Evolutionary conservation across 2,113 vertebrate genomes (phyloP).

Genomic region (Alligator sinensis): DNA sequence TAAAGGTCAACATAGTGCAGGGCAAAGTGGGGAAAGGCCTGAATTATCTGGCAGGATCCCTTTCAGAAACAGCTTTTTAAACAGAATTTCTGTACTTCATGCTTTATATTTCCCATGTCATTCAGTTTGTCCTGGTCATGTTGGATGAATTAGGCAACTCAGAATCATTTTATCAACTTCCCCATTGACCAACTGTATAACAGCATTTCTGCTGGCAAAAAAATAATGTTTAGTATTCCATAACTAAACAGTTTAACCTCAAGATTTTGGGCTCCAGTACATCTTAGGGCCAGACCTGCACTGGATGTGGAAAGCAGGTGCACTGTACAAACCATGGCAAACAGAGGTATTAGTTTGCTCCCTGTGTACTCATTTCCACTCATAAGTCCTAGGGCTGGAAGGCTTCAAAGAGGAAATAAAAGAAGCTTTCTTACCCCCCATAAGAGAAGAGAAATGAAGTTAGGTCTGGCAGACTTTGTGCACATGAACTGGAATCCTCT

Average conservation of each 20-base stretch:
- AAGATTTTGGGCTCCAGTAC: too few relatives aligned
- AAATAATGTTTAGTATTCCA: not conserved
- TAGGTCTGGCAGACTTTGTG: not conserved
- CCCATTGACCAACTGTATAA: not conserved
- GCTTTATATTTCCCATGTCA: slow-evolving; percentile 29
- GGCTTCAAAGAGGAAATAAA: not conserved
- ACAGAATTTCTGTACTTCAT: not conserved
- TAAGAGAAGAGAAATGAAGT: not conserved
- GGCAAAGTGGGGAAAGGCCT: not conserved
- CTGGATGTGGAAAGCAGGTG: not conserved
- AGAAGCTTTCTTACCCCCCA: not conserved
- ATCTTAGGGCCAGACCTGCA: not conserved
- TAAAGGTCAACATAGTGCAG: not conserved
- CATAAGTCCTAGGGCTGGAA: not conserved
- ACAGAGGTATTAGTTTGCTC: not conserved
- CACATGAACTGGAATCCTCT: not conserved
- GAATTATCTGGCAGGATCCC: slow-evolving; percentile 2
- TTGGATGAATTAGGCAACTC: not conserved
- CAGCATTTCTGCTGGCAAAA: not conserved
- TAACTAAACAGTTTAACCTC: too few relatives aligned
- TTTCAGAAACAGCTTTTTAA: not conserved
- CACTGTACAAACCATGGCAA: not conserved
- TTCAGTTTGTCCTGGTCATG: not conserved
- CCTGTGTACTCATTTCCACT: not conserved
- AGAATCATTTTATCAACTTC: not conserved